phyloP scores from a whole-genome alignment of 1,140 invertebrate species.

The Lysiphlebus fabarum region DNA sequence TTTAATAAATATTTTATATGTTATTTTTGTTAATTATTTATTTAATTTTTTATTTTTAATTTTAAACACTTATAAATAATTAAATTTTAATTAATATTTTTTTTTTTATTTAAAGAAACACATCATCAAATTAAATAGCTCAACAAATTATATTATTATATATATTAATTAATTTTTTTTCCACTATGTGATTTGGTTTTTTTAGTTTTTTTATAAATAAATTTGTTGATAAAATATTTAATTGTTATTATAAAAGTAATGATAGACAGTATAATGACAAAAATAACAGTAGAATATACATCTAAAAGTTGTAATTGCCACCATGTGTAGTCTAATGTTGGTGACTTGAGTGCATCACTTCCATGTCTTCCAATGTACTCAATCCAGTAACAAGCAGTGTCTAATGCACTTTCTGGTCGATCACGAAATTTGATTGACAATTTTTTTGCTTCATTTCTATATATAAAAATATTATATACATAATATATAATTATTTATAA shows the following conservation, averaged over 20 bases:
- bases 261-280: slow-evolving; percentile 7
- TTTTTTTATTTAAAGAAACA: too few relatives aligned
- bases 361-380: slow-evolving; percentile 55
- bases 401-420: slow-evolving; percentile 51
- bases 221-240: too few relatives aligned
- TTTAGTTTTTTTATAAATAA: too few relatives aligned
- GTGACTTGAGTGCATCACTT: slow-evolving; percentile 32
- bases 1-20: too few relatives aligned
- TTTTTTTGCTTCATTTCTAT: slow-evolving; percentile 26
- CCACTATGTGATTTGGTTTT: too few relatives aligned
- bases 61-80: too few relatives aligned
- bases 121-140: too few relatives aligned
- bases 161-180: too few relatives aligned
- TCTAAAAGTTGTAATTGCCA: slow-evolving; percentile 2
- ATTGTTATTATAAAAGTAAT: neutral
- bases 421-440: slow-evolving; percentile 40
- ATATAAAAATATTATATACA: slow-evolving; percentile 5
- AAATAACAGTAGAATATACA: slow-evolving; percentile 15
- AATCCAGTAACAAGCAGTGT: slow-evolving; percentile 58
- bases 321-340: slow-evolving; percentile 27
- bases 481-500: neutral
- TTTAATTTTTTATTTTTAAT: too few relatives aligned
- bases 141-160: too few relatives aligned
- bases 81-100: too few relatives aligned
- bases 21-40: too few relatives aligned